These are phyloP conservation scores for Neoaliturus tenellus DNA, from an alignment of 2,888 invertebrate species.

Conservation along the genomic window DNA sequence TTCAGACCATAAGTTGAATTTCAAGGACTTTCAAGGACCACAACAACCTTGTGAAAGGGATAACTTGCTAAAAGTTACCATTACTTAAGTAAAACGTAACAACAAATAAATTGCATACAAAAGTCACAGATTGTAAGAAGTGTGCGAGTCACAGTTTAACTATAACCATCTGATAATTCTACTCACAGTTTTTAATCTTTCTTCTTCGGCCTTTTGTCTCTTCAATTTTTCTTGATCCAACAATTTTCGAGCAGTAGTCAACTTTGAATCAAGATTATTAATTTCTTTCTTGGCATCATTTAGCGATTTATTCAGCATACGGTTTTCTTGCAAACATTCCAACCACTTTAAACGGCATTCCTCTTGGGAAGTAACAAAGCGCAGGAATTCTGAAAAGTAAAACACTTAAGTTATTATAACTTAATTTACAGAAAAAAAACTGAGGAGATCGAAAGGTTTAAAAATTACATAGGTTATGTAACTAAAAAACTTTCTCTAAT, in stretches of 20 bases:
- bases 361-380: constrained; percentile 52
- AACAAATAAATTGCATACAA: too few relatives aligned
- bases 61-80: too few relatives aligned
- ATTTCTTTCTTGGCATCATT: constrained; percentile 84
- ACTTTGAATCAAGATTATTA: constrained; percentile 85
- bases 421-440: too few relatives aligned
- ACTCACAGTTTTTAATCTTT: constrained; percentile 82
- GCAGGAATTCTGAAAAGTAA: constrained; percentile 41
- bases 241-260: constrained; percentile 87
- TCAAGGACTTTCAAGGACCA: too few relatives aligned
- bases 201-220: constrained; percentile 81
- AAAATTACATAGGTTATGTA: not conserved
- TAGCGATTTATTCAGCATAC: constrained; percentile 81
- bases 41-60: too few relatives aligned
- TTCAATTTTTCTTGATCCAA: constrained; percentile 87
- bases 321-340: constrained; percentile 82
- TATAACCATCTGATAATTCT: too few relatives aligned
- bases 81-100: too few relatives aligned
- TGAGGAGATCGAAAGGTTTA: not conserved
- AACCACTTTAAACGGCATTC: constrained; percentile 78
- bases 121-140: too few relatives aligned
- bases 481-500: too few relatives aligned
- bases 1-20: too few relatives aligned
- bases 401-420: too few relatives aligned
- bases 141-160: too few relatives aligned